Base-by-base conservation (phyloP, 2,113 vertebrate genomes). In the Lota lota region DNA sequence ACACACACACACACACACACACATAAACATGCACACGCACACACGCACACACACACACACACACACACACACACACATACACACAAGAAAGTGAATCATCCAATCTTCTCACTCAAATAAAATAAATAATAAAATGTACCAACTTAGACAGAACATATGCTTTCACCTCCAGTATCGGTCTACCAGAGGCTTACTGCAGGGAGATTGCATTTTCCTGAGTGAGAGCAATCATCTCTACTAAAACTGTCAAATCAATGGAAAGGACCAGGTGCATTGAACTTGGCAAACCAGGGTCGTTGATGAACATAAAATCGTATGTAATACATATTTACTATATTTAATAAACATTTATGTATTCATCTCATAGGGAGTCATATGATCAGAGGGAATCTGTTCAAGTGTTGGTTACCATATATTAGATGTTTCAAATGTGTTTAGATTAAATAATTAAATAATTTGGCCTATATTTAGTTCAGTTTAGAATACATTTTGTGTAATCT, bases 251-350 rank as follows among this genome's bases (percentile, higher is more conserved):
- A 66, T 71, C 57, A 40, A 40, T 73, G 56, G 72, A 69, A 22
- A 67, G 50, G 69, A 80, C 69, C 77, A 76, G 87, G 40, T 64
- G 68, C 68, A 66, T 87, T 53, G 2, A 88, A 89, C 90, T 88
- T 91, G 87, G 83, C 63, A 47, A 82, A 86, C 89, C 75, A 57
- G 11, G 60, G 72, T 67, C 67, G 78, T 83, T 80, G 73, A 87
- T 87, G 84, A 87, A 66, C 83, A 84, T 87, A 85, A 88, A 88
- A 89, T 88, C 74, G 85, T 69, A 82, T 85, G 77, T 79, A 83
- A 84, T 86, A 77, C 76, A 79, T 77, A 83, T 84, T 78, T 87
- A 72, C 68, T 65, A 60, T 19, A 75, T 33, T 33, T 33, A 4
- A 4, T 78, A 73, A 79, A 76, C 70, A 75, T 86, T 81, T 77